Conservation (phyloP, 2,888 invertebrate species). For the Harmothoe impar region DNA sequence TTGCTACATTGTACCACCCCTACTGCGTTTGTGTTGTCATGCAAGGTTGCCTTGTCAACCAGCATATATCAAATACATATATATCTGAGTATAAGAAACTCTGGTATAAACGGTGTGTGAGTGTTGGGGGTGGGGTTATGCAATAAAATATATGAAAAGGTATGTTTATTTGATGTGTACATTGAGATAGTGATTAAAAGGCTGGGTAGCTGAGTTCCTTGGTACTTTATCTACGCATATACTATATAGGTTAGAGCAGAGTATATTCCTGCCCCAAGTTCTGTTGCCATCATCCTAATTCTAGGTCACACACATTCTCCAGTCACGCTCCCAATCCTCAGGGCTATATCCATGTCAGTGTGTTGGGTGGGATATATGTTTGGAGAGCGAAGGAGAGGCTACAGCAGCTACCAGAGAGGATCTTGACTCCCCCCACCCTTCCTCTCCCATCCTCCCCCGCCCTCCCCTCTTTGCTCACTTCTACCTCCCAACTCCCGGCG, state of each 20-base stretch:
- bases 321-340: not conserved
- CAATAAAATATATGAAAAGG: too few species aligned
- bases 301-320: conserved; percentile 3
- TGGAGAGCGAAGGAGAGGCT: not conserved
- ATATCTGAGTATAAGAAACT: too few species aligned
- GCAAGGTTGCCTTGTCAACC: too few species aligned
- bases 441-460: not conserved
- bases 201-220: too few species aligned
- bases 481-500: not conserved
- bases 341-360: not conserved
- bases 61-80: too few species aligned
- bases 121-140: too few species aligned
- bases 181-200: not conserved
- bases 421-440: not conserved
- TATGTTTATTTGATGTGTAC: not conserved
- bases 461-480: not conserved
- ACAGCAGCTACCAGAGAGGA: not conserved
- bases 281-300: not conserved
- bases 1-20: too few species aligned
- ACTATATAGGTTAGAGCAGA: too few species aligned
- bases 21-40: too few species aligned
- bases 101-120: too few species aligned
- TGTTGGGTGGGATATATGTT: not conserved
- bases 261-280: not conserved
- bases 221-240: too few species aligned